phyloP scores from a whole-genome alignment of 2,797 vertebrate genomes.

The Coilia nasus region DNA sequence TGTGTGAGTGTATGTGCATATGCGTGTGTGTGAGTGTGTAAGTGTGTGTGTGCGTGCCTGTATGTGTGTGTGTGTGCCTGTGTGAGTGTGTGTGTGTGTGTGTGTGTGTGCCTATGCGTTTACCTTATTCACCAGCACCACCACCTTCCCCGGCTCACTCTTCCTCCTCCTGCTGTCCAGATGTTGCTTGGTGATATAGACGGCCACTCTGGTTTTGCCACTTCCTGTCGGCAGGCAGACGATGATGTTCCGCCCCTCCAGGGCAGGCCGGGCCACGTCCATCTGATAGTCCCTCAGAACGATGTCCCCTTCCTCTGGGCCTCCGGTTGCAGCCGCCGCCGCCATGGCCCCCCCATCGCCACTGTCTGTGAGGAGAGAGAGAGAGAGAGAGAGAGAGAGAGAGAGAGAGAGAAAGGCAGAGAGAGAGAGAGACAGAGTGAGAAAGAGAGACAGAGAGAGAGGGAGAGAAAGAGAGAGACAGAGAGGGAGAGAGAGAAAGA shows the following conservation, averaged over 20 bases:
- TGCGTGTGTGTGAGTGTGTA: no score
- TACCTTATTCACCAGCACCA: constrained; percentile 97
- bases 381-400: no score
- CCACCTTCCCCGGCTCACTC: constrained; percentile 81
- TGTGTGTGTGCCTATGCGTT: background rate
- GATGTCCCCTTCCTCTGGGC: constrained; percentile 70
- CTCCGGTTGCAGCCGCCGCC: background rate
- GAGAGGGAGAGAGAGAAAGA: no score
- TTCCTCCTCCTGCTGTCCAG: constrained; percentile 79
- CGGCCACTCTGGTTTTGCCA: constrained; percentile 95
- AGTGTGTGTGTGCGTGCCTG: no score
- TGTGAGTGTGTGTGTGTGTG: background rate
- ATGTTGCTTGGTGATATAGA: constrained; percentile 91
- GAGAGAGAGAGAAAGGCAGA: background rate
- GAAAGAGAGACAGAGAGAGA: no score
- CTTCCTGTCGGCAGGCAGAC: constrained; percentile 96
- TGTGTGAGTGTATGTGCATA: no score
- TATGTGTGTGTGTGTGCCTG: no score
- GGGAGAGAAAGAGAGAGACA: no score
- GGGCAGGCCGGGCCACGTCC: constrained; percentile 87
- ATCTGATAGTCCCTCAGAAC: constrained; percentile 89
- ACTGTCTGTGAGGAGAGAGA: constrained; percentile 65
- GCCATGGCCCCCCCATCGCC: constrained; percentile 46
- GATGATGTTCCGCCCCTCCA: constrained; percentile 92
- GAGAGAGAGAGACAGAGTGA: no score